Percentiles rank a stretch among this genome's conserved stretches.
Conservation (phyloP, 2,797 vertebrate species). For the Gymnoscopelus microlampas region DNA sequence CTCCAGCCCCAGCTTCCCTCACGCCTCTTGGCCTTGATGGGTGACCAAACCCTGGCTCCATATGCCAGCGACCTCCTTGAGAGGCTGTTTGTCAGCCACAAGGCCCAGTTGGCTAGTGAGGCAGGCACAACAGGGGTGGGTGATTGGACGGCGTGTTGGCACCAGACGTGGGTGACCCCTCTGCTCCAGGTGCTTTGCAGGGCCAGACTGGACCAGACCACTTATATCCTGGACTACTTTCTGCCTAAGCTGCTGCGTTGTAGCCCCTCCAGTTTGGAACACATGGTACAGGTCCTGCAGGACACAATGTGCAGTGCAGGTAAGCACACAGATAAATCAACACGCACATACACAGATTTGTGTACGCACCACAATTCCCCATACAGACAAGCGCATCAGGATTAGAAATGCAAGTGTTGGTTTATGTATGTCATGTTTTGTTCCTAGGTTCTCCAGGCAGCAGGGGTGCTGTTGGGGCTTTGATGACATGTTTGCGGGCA, state of each 20-base stretch:
- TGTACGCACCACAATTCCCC: not conserved
- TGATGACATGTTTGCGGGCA: slow-evolving; percentile 93
- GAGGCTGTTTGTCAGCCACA: slow-evolving; percentile 92
- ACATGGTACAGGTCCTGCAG: slow-evolving; percentile 92
- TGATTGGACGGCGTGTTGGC: slow-evolving; percentile 87
- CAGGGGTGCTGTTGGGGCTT: slow-evolving; percentile 89
- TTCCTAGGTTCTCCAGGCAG: slow-evolving; percentile 69
- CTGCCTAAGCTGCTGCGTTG: slow-evolving; percentile 91
- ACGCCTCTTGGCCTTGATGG: slow-evolving; percentile 88
- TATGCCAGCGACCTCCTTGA: slow-evolving; percentile 94
- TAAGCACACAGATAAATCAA: slow-evolving; percentile 29
- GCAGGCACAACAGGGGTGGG: slow-evolving; percentile 17
- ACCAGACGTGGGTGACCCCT: slow-evolving; percentile 91
- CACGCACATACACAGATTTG: too few species aligned
- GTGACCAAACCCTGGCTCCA: slow-evolving; percentile 91
- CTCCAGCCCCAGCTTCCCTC: slow-evolving; percentile 85
- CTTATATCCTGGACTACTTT: slow-evolving; percentile 93
- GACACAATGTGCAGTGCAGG: slow-evolving; percentile 59
- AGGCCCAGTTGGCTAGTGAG: slow-evolving; percentile 76
- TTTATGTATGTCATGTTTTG: slow-evolving; percentile 3
- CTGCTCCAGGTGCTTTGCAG: slow-evolving; percentile 89
- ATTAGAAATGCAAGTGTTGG: not conserved
- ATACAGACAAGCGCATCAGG: not conserved
- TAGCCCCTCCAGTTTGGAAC: slow-evolving; percentile 88
- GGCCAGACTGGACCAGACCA: slow-evolving; percentile 87